Percentiles rank a stretch among this genome's conserved stretches.
Evolutionary conservation across 2,888 invertebrate species (phyloP).

Genomic region (Hirtodrosophila duncani): DNA sequence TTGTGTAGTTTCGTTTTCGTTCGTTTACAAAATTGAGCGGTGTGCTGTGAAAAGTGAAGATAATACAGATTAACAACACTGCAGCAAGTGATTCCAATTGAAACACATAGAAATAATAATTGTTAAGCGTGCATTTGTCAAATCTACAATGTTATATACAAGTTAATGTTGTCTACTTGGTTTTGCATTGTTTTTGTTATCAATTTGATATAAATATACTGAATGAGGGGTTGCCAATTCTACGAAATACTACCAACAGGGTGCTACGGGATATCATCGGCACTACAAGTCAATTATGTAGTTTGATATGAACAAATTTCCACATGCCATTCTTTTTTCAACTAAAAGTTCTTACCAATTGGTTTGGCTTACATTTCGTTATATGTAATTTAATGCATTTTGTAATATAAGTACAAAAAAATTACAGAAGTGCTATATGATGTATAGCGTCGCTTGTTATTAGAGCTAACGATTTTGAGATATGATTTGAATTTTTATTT

Average conservation of each 20-base stretch:
- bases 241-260: conserved; percentile 26
- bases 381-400: conserved; percentile 70
- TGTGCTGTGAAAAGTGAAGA: conserved; percentile 50
- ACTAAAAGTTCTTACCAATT: conserved; percentile 62
- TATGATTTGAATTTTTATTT: conserved; percentile 29
- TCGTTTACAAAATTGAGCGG: conserved; percentile 71
- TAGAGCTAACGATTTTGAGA: conserved; percentile 64
- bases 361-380: conserved; percentile 55
- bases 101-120: conserved; percentile 22
- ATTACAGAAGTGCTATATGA: conserved; percentile 62
- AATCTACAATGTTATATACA: conserved; percentile 1
- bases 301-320: conserved; percentile 46
- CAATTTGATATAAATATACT: not conserved
- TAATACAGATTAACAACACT: conserved; percentile 3
- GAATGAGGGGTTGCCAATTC: conserved; percentile 10
- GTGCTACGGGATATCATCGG: conserved; percentile 36
- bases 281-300: conserved; percentile 59
- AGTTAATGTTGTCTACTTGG: no score
- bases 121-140: no score
- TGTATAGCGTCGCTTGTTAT: conserved; percentile 65
- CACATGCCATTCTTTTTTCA: conserved; percentile 43
- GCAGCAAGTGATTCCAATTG: not conserved
- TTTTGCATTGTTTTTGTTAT: no score
- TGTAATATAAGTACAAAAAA: conserved; percentile 65
- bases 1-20: conserved; percentile 57